Evolutionary conservation across 2,113 vertebrate species (phyloP).

Genomic region (Uropsilus gracilis): DNA sequence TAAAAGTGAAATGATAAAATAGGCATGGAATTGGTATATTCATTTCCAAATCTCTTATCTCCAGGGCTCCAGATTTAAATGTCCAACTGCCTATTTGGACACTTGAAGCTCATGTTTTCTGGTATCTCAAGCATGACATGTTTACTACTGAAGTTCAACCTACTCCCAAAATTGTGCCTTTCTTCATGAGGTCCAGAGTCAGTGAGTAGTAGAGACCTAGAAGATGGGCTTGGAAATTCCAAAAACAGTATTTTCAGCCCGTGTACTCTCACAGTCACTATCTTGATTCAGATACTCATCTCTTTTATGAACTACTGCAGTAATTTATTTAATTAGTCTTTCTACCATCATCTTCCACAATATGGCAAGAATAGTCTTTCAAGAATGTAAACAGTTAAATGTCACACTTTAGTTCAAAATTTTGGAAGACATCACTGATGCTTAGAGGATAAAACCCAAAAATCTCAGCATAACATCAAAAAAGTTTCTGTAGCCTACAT

Average conservation of each 20-base stretch:
- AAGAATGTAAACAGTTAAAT: background rate
- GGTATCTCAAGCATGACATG: background rate
- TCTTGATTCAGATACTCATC: background rate
- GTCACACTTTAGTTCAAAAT: background rate
- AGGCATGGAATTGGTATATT: background rate
- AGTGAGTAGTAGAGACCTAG: background rate
- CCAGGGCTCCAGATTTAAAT: background rate
- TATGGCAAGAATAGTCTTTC: background rate
- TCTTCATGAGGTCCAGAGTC: background rate
- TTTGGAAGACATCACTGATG: background rate
- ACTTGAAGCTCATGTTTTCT: background rate
- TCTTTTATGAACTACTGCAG: background rate
- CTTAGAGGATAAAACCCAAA: background rate
- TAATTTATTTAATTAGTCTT: background rate
- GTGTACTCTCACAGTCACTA: background rate
- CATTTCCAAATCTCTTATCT: background rate
- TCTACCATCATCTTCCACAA: background rate
- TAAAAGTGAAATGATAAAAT: background rate
- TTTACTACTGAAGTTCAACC: background rate
- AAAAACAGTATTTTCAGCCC: background rate
- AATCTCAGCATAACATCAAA: background rate
- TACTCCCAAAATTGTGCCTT: background rate
- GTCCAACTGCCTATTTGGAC: background rate
- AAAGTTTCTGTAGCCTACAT: background rate
- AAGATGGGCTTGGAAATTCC: background rate